Conservation (phyloP, 1,140 invertebrate species). For the Bombyx mandarina region DNA sequence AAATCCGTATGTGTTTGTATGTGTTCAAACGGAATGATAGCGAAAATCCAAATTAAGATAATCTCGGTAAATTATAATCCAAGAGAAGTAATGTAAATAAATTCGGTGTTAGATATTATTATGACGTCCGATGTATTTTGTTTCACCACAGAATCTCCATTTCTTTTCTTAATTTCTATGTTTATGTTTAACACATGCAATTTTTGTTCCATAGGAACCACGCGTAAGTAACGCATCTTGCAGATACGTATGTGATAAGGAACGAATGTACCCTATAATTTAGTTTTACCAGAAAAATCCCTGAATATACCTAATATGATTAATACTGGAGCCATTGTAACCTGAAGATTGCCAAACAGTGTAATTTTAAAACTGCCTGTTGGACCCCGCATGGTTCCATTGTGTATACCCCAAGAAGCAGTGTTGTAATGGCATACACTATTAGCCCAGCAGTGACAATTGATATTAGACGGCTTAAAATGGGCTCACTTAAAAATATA, state of each 20-base stretch:
- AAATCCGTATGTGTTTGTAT: too few relatives aligned
- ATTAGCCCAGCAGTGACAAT: too few relatives aligned
- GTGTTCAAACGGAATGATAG: too few relatives aligned
- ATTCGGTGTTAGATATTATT: too few relatives aligned
- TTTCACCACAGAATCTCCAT: background rate
- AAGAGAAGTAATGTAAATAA: too few relatives aligned
- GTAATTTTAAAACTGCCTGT: slow-evolving; percentile 11
- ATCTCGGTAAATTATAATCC: too few relatives aligned
- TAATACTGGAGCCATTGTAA: background rate
- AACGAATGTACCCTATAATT: slow-evolving; percentile 48
- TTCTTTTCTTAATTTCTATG: slow-evolving; percentile 6
- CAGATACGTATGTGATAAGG: slow-evolving; percentile 54
- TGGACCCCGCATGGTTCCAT: slow-evolving; percentile 39
- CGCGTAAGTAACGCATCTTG: slow-evolving; percentile 66
- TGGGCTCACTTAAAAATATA: too few relatives aligned
- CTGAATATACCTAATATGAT: background rate
- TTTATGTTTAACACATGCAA: slow-evolving; percentile 53
- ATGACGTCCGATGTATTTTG: background rate
- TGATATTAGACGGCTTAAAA: too few relatives aligned
- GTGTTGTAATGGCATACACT: too few relatives aligned
- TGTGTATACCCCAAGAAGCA: background rate
- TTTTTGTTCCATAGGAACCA: slow-evolving; percentile 73
- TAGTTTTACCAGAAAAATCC: slow-evolving; percentile 30
- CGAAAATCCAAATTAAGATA: too few relatives aligned
- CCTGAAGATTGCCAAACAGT: background rate